Percentiles rank a stretch among this genome's conserved stretches.
These are phyloP conservation scores for Drosophila rhopaloa DNA, from an alignment of 1,140 invertebrate species.

Conservation along the genomic window DNA sequence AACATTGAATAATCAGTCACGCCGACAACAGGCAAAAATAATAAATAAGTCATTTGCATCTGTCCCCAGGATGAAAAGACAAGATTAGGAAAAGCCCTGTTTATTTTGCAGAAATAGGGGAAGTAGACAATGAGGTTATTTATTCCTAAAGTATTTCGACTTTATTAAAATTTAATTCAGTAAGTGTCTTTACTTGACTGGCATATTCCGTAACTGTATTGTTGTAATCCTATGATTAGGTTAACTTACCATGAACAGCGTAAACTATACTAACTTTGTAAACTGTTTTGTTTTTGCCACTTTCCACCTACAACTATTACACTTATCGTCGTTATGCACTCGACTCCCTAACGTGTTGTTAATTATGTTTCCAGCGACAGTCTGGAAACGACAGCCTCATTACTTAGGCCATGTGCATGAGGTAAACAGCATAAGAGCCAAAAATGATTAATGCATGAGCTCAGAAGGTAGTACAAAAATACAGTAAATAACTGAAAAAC, in stretches of 20 bases:
- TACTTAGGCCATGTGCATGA: constrained; percentile 44
- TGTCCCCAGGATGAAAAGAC: not conserved
- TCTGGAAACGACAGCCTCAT: constrained; percentile 54
- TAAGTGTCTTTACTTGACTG: too few species aligned
- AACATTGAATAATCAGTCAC: constrained; percentile 42
- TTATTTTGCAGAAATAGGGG: constrained; percentile 4
- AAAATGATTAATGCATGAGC: constrained; percentile 40
- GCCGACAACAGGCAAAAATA: constrained; percentile 36
- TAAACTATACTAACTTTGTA: not conserved
- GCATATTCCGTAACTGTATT: too few species aligned
- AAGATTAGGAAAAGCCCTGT: constrained; percentile 6
- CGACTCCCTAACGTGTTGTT: constrained; percentile 55
- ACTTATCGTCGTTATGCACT: constrained; percentile 13
- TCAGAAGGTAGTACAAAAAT: constrained; percentile 7
- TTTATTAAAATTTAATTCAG: too few species aligned
- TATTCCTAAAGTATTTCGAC: too few species aligned
- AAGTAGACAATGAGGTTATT: not conserved
- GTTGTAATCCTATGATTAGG: too few species aligned
- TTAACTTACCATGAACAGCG: not conserved
- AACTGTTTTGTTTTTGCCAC: not conserved
- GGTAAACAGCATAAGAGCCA: constrained; percentile 14
- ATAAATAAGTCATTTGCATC: constrained; percentile 46
- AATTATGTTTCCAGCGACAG: constrained; percentile 55
- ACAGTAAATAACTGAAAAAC: not conserved
- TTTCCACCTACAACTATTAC: not conserved